Conservation (phyloP, 2,113 vertebrate genomes). For the Origma solitaria region DNA sequence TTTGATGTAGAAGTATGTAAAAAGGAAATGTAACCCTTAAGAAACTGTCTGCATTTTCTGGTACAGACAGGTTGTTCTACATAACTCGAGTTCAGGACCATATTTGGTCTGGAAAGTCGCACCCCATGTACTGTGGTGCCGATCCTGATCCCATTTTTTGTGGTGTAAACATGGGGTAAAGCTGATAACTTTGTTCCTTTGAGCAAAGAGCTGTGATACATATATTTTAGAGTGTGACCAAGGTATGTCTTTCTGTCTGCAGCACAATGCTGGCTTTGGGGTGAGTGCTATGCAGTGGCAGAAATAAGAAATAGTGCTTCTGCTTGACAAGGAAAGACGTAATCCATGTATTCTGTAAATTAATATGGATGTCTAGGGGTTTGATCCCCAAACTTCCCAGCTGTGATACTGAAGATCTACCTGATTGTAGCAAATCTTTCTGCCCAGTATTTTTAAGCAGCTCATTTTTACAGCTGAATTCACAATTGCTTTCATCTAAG, state of each 20-base stretch:
- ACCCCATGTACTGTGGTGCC: not conserved
- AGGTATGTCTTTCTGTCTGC: not conserved
- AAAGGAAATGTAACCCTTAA: conserved; percentile 73
- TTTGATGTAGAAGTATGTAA: conserved; percentile 76
- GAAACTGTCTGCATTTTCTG: conserved; percentile 68
- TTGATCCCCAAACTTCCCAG: not conserved
- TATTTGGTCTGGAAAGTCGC: not conserved
- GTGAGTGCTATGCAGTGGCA: not conserved
- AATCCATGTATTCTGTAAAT: not conserved
- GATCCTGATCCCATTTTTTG: not conserved
- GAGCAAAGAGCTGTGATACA: not conserved
- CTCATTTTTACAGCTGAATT: not conserved
- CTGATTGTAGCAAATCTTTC: not conserved
- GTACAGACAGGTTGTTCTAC: conserved; percentile 23
- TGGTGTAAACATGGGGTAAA: not conserved
- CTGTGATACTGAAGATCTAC: not conserved
- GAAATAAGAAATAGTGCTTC: not conserved
- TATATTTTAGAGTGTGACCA: not conserved
- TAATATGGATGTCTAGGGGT: not conserved
- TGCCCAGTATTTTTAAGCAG: not conserved
- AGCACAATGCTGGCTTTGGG: not conserved
- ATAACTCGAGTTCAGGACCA: not conserved
- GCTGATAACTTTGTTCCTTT: not conserved
- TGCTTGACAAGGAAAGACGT: not conserved
- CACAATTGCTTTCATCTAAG: not conserved